Evolutionary conservation across 2,888 invertebrate genomes (phyloP), one percentile per base, ranked within the genome.

Genomic region (Eristalinus aeneus): DNA sequence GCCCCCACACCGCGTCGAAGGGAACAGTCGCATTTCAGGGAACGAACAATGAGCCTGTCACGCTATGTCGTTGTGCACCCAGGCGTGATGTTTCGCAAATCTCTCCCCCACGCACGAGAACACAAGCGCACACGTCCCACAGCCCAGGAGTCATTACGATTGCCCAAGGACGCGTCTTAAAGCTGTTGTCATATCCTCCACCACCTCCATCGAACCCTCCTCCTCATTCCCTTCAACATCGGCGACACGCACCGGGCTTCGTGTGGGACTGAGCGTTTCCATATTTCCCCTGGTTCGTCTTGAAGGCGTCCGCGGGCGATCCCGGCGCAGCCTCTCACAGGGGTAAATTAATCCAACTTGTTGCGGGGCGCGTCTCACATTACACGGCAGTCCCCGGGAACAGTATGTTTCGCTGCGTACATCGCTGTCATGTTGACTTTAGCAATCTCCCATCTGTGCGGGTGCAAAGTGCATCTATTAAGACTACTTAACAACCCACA

Each of bases 41-140:
- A 34, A 64, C 12, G 39, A 75, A 77, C 54, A 68, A 79, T 67
- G 67, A 53, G 58, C 58, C 46, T 46, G 53, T 63, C 65, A 67
- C 61, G 72, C 58, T 67, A 68, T 63, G 71, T 72, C 75, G 60
- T 9, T 67, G 71, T 74, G 71, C 65, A 75, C 65, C 56, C 75
- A 79, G 27, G 60, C 79, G 67, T 63, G 34, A 61, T 46, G 27
- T 76, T 79, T 67, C 53, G 63, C 71, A 31, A 34, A 36, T 36
- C 53, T 53, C 34, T 8, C 46, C 63, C 68, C 64, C 22, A 31
- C 71, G 69, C 36, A 20, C 53, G 58, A 74, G 9, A 56, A 65
- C 65, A 61, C 36, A 63, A 68, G 67, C 61, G 76, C 54, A 56
- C 67, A 32, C 39, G 53, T 32, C 65, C 61, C 54, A 27, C 27